phyloP scores from a whole-genome alignment of 2,113 vertebrate species.

The Leptobrachium ailaonicum region DNA sequence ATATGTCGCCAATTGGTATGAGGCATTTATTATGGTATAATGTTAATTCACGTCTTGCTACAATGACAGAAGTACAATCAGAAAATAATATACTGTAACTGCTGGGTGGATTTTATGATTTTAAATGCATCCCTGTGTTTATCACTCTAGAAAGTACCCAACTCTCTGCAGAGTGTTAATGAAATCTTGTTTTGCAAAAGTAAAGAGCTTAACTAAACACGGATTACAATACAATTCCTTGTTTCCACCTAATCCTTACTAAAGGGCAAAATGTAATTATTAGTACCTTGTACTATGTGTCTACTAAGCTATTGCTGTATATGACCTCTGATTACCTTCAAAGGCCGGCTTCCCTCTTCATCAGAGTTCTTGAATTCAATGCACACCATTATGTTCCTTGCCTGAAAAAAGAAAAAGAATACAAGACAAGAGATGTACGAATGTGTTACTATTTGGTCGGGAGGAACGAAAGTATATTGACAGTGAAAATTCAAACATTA shows the following conservation, averaged over 20 bases:
- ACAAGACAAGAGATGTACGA: not conserved
- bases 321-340: constrained; percentile 76
- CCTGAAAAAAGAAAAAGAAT: constrained; percentile 68
- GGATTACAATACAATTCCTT: constrained; percentile 8
- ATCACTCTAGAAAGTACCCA: too few species aligned
- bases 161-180: not conserved
- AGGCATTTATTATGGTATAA: too few species aligned
- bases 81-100: too few species aligned
- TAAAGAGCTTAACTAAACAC: not conserved
- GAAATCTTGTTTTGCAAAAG: not conserved
- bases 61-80: too few species aligned
- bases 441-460: not conserved
- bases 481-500: not conserved
- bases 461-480: not conserved
- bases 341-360: constrained; percentile 82
- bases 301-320: not conserved
- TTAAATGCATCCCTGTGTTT: too few species aligned
- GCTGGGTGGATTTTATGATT: too few species aligned
- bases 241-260: not conserved
- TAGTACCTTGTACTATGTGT: not conserved
- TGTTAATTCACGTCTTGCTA: too few species aligned
- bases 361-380: constrained; percentile 93
- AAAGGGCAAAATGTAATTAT: not conserved
- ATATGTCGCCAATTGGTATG: too few species aligned
- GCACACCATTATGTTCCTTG: constrained; percentile 90